A percentile compares a stretch with the other conserved stretches of the same genome.
phyloP scores from a whole-genome alignment of 2,888 invertebrate genomes.

The Chrysolina americana region DNA sequence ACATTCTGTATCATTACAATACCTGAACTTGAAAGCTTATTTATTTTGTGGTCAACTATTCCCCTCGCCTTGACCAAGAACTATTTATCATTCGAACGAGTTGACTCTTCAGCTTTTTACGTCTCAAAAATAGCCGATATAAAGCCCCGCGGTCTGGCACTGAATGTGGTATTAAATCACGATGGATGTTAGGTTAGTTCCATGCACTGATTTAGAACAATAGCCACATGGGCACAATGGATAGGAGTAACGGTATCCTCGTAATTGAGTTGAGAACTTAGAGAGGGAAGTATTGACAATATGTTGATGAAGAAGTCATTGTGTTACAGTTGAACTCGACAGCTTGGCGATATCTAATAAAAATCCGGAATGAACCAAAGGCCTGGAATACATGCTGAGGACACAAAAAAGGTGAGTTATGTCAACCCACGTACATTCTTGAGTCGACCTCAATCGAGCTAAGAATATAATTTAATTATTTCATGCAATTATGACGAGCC shows the following conservation, averaged over 20 bases:
- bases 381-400: neutral
- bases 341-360: conserved; percentile 6
- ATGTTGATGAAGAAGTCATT: conserved; percentile 13
- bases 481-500: too few relatives aligned
- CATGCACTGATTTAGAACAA: conserved; percentile 49
- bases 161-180: conserved; percentile 21
- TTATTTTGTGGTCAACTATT: conserved; percentile 30
- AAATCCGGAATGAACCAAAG: neutral
- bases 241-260: conserved; percentile 34
- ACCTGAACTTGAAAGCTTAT: conserved; percentile 24
- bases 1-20: conserved; percentile 23
- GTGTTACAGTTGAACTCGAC: neutral
- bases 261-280: conserved; percentile 36
- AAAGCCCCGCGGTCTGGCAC: neutral
- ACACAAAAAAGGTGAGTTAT: neutral
- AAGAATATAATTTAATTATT: neutral
- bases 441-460: neutral
- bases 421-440: neutral
- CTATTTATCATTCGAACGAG: conserved; percentile 19
- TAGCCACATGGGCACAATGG: conserved; percentile 33
- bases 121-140: conserved; percentile 3
- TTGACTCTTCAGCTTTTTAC: conserved; percentile 3
- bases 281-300: conserved; percentile 25
- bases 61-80: neutral
- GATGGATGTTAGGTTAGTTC: conserved; percentile 45